Conservation (phyloP, 2,113 vertebrate species). For the Brevimyrus niger region DNA sequence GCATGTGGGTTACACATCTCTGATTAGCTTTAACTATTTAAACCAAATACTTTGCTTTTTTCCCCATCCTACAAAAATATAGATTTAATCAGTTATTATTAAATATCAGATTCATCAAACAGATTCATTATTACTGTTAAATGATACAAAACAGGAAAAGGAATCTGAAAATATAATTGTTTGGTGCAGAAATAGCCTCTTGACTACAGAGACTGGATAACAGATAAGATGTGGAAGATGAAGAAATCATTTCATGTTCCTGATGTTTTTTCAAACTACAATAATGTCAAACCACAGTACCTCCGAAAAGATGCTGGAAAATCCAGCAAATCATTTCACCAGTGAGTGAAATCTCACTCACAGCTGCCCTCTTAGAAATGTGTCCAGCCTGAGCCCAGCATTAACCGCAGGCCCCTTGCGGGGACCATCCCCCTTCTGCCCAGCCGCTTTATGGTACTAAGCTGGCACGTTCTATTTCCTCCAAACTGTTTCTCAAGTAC, state of each 20-base stretch:
- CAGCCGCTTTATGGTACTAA: slow-evolving; percentile 14
- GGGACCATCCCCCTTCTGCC: background rate
- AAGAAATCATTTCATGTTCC: background rate
- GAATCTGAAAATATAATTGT: background rate
- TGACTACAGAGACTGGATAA: background rate
- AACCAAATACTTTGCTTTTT: background rate
- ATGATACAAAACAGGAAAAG: background rate
- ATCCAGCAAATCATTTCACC: background rate
- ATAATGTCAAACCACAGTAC: background rate
- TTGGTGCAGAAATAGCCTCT: background rate
- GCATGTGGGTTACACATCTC: background rate
- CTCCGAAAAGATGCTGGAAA: background rate
- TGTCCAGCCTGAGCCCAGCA: background rate
- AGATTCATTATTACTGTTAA: background rate
- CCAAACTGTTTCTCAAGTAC: slow-evolving; percentile 22
- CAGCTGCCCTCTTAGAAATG: background rate
- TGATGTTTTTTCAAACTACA: background rate
- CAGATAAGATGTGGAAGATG: background rate
- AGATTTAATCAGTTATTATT: background rate
- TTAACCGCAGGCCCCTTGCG: background rate
- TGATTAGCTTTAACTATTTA: background rate
- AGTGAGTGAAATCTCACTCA: background rate
- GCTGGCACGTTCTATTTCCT: slow-evolving; percentile 23
- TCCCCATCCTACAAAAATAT: background rate
- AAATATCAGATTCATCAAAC: background rate